Base-by-base conservation (phyloP, 2,113 vertebrate species). In the Cercopithecus mona region DNA sequence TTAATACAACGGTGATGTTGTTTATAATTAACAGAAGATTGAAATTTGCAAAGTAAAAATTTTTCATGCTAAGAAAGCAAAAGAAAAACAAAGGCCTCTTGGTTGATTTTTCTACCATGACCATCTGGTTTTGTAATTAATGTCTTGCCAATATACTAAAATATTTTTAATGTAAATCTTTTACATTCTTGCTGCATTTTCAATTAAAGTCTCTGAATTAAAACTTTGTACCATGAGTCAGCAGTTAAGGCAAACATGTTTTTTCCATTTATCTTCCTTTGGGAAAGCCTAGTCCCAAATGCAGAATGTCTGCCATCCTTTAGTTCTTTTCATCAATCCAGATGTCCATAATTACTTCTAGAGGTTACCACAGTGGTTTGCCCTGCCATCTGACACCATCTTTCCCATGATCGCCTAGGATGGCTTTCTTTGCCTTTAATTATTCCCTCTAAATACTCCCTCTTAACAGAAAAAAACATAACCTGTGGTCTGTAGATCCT, bases 91-190 rank as follows among this genome's bases (percentile, higher is more conserved):
- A 93, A 96, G 23, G 48, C 76, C 76, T 90, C 84, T 94, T 66
- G 90, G 94, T 78, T 96, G 93, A 85, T 76, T 94, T 92, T 97
- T 97, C 94, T 92, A 40, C 78, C 82, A 73, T 73, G 85, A 81
- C 97, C 97, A 98, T 98, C 97, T 98, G 98, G 95, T 86, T 97
- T 98, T 96, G 61, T 93, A 98, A 97, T 97, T 97, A 97, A 96
- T 93, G 88, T 92, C 93, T 96, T 97, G 88, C 96, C 96, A 97
- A 87, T 92, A 75, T 81, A 93, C 93, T 97, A 88, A 97, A 97
- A 92, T 95, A 94, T 96, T 97, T 97, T 97, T 90, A 97, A 93
- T 98, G 97, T 97, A 97, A 72, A 94, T 5, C 6, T 96, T 90
- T 96, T 93, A 96, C 95, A 79, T 92, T 70, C 96, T 97, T 96